These are phyloP conservation scores for Torymus auratus DNA, from an alignment of 2,888 invertebrate genomes.

Conservation along the genomic window DNA sequence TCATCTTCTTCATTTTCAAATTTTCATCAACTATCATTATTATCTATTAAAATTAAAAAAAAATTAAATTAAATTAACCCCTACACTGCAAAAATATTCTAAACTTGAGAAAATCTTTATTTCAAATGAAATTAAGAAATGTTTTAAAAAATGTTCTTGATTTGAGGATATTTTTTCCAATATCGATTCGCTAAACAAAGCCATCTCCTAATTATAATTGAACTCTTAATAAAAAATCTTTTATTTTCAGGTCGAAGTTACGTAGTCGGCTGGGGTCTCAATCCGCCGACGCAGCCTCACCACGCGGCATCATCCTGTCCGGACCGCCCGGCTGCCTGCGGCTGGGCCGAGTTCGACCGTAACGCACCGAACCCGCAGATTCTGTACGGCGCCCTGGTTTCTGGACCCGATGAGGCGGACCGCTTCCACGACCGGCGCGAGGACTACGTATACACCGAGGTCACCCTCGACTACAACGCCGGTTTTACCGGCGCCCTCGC, in stretches of 20 bases:
- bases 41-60: no score
- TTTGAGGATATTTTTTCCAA: no score
- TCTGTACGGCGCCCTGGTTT: slow-evolving; percentile 79
- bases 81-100: no score
- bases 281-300: slow-evolving; percentile 79
- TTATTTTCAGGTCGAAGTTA: slow-evolving; percentile 76
- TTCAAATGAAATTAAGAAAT: no score
- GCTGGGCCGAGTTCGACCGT: slow-evolving; percentile 77
- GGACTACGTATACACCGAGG: slow-evolving; percentile 79
- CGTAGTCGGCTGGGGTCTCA: slow-evolving; percentile 78
- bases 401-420: slow-evolving; percentile 79
- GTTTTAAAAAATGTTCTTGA: no score
- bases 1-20: no score
- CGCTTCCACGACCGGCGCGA: slow-evolving; percentile 78
- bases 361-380: slow-evolving; percentile 78
- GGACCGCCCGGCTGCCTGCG: slow-evolving; percentile 77
- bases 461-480: slow-evolving; percentile 79
- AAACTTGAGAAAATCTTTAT: no score
- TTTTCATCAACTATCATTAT: no score
- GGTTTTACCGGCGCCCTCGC: slow-evolving; percentile 79
- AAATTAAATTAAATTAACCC: no score
- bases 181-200: no score
- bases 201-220: background rate
- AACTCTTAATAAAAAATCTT: background rate
- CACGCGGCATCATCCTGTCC: slow-evolving; percentile 80